phyloP scores from a whole-genome alignment of 2,113 vertebrate species.

The Pseudonaja textilis region DNA sequence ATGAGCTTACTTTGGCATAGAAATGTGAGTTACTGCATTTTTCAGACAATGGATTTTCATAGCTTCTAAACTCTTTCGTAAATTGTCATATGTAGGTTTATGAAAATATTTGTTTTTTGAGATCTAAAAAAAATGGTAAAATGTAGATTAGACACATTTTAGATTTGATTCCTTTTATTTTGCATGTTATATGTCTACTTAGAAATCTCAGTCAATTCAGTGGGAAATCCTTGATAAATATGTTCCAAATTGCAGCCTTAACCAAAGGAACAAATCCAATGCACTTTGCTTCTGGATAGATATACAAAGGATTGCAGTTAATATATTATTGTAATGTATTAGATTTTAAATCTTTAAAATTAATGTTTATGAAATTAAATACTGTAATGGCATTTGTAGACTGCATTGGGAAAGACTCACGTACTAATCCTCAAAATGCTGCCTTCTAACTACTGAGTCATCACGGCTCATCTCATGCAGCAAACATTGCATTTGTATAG shows the following conservation, averaged over 20 bases:
- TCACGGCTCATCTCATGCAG: neutral
- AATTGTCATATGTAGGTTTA: constrained; percentile 83
- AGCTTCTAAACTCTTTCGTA: constrained; percentile 81
- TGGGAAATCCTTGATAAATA: neutral
- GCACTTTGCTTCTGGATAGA: neutral
- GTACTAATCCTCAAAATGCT: neutral
- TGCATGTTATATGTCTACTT: neutral
- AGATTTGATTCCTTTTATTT: neutral
- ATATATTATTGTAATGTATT: neutral
- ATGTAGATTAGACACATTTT: neutral
- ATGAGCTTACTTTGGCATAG: constrained; percentile 85
- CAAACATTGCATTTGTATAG: neutral
- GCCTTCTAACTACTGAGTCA: neutral
- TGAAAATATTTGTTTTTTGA: constrained; percentile 86
- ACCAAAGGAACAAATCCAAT: neutral
- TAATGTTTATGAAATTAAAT: neutral
- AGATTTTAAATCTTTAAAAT: neutral
- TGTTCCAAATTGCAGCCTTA: neutral
- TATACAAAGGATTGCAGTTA: neutral
- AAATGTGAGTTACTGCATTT: constrained; percentile 81
- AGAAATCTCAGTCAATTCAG: neutral
- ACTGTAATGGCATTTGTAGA: neutral
- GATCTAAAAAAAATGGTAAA: constrained; percentile 70
- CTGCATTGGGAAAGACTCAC: neutral
- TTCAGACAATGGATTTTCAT: constrained; percentile 84